Evolutionary conservation across 2,888 invertebrate species (phyloP), one percentile per base, ranked within the genome.

Genomic region (Ferdinandea cuprea): DNA sequence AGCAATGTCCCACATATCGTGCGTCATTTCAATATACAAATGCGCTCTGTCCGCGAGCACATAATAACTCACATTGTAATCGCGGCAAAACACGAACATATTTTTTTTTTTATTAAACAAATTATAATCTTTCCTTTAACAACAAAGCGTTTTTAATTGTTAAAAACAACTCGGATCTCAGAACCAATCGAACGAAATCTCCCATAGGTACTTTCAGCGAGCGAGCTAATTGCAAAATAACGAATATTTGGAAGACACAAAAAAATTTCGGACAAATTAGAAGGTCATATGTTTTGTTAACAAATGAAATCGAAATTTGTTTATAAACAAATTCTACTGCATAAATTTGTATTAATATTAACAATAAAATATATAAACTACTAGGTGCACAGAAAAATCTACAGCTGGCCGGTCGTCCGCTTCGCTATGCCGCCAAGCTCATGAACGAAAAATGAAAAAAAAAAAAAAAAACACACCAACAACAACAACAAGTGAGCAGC

Each of bases 301-400:
- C 56, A 72, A 83, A 83, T 56, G 61, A 73, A 73, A 77, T 21
- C 46, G 68, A 78, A 72, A 78, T 83, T 78, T 77, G 83, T 83
- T 83, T 78, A 83, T 83, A 83, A 83, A 83, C 83, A 83, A 83
- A 83, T 77, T 74, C 59, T 69, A 54, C 13, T 32, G 37, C 52
- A 37, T 42, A 73, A 72, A 37, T 76, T 81, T 81, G 79, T 40
- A 65, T 80, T 85, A 86, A 86, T 86, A 85, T 86, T 86, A 86
- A 85, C 86, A 86, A 86, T 86, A 86, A 86, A 85, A 86, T 86
- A 86, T 86, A 86, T 86, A 86, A 86, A 73, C 69, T 86, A 86
- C 84, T 85, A 85, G 84, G 84, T 77, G 79, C 61, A 40, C 84
- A 84, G 84, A 61, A 71, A 81, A 69, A 19, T 37, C 37, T 42